Conservation (phyloP, 2,113 vertebrate species). For the Indicator maculatus region DNA sequence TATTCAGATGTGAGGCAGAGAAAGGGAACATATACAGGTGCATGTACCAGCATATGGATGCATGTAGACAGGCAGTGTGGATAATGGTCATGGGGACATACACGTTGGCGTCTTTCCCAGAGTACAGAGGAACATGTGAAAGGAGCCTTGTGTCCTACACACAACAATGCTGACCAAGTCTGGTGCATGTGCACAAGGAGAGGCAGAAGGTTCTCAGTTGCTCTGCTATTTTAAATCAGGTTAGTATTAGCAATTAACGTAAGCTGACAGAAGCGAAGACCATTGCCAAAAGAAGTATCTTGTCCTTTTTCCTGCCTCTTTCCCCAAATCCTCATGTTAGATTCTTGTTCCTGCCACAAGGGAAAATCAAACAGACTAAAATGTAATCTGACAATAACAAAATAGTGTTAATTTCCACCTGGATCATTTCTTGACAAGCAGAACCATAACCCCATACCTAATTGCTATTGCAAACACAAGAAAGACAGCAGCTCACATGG, state of each 20-base stretch:
- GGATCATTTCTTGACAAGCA: background rate
- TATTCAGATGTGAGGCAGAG: background rate
- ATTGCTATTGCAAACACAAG: background rate
- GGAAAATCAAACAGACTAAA: background rate
- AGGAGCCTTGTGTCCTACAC: background rate
- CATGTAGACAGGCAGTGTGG: background rate
- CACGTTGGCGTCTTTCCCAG: background rate
- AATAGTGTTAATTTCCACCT: constrained; percentile 26
- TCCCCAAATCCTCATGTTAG: background rate
- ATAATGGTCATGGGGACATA: background rate
- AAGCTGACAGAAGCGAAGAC: background rate
- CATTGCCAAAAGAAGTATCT: background rate
- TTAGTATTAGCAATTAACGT: background rate
- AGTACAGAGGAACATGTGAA: background rate
- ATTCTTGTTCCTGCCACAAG: background rate
- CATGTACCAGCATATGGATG: rapidly evolving
- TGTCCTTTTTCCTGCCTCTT: background rate
- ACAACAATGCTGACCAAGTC: background rate
- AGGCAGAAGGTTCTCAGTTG: background rate
- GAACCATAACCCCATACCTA: background rate
- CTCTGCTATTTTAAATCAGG: background rate
- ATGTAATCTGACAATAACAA: background rate
- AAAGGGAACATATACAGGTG: background rate
- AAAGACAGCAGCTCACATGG: background rate
- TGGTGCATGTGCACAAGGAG: rapidly evolving